Evolutionary conservation across 2,797 vertebrate species (phyloP).

Genomic region (Clarias fuscus): DNA sequence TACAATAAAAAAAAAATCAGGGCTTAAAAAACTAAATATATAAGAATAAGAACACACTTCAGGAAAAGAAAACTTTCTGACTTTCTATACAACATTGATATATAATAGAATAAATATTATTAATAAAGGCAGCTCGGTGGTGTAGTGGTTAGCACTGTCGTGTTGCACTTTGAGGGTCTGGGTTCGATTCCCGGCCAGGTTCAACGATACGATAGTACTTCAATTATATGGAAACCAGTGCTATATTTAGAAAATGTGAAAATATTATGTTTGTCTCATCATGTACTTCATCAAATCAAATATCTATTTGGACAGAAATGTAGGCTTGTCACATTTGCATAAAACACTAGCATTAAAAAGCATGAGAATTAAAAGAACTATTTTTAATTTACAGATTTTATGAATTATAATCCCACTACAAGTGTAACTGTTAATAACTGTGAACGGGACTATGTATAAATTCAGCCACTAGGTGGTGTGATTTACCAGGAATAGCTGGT

Average conservation of each 20-base stretch:
- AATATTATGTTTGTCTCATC: neutral
- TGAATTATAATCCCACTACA: neutral
- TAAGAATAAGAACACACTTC: too few species aligned
- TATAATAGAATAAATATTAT: too few species aligned
- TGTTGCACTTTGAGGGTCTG: too few species aligned
- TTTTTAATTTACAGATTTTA: too few species aligned
- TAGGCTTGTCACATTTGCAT: neutral
- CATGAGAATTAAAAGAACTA: neutral
- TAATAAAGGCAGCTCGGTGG: too few species aligned
- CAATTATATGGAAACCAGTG: neutral
- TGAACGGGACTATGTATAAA: neutral
- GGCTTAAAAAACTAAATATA: neutral
- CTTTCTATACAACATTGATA: too few species aligned
- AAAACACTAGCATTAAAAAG: neutral
- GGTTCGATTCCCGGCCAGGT: too few species aligned
- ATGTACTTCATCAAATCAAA: neutral
- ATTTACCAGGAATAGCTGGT: neutral
- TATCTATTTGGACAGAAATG: neutral
- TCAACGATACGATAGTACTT: neutral
- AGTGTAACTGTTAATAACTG: neutral
- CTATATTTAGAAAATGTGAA: constrained; percentile 4
- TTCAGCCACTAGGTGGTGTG: constrained; percentile 57
- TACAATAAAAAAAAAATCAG: neutral
- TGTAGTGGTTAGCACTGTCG: too few species aligned
- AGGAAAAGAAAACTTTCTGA: too few species aligned